Evolutionary conservation across 35 echinoderm and acorn worm species (phyloP), one percentile per base, ranked within the genome.

Genomic region (Holothuria glaberrima): DNA sequence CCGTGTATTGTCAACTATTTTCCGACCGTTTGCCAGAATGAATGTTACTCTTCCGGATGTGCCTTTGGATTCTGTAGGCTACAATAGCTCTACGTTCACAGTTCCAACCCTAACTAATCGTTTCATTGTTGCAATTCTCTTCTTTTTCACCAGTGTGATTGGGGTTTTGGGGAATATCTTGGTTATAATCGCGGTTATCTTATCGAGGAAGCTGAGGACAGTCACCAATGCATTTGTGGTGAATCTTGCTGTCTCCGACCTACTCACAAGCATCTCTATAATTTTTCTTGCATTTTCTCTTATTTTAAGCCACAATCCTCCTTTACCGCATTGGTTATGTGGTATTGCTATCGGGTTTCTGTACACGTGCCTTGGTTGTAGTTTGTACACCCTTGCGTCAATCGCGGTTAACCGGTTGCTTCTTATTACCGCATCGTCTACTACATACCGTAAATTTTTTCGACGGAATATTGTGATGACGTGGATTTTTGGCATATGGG

Each of bases 151-250:
- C 38, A 50, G 74, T 5, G 7, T 78, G 21, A 78, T 38, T 24
- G 94, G 94, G 12, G 86, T 80, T 29, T 67, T 91, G 0, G 94
- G 94, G 18, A 95, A 95, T 19, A 64, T 22, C 24, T 35, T 95
- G 41, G 94, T 95, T 10, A 92, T 95, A 30, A 22, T 89, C 6
- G 64, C 94, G 16, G 94, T 95, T 19, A 36, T 92, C 21, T 22
- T 95, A 18, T 92, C 85, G 0, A 59, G 62, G 26, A 71, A 89
- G 30, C 48, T 95, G 33, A 90, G 78, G 2, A 95, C 90, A 34
- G 30, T 63, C 18, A 81, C 94, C 0, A 95, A 95, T 61, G 75
- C 92, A 7, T 92, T 95, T 54, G 90, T 95, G 5, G 90, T 91
- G 33, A 95, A 91, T 60, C 90, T 95, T 1, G 94, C 94, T n/a